Evolutionary conservation across 2,888 invertebrate species (phyloP), one percentile per base, ranked within the genome.

Genomic region (Drepanosiphum platanoidis): DNA sequence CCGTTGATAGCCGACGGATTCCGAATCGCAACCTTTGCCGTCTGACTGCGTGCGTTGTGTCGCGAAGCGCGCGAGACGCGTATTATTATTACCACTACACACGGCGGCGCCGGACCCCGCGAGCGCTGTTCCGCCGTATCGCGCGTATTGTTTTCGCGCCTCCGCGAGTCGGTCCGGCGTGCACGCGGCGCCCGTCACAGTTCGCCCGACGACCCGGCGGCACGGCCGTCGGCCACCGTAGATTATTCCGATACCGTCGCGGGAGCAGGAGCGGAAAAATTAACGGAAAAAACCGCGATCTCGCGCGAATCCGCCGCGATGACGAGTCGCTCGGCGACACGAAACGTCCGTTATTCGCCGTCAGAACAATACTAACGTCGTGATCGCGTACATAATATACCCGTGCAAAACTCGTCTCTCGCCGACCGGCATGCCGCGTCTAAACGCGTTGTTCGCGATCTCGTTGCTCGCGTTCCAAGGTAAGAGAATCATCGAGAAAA

Each of bases 131-230:
- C n/a, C 78, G 42, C 78, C 52, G 52, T 75, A 30, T 11, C 52
- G 70, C 70, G 80, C 27, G 32, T 46, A 70, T 70, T 80, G 80
- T 80, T 58, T 80, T 80, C 79, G 79, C 68, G 79, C 68, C 79
- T 52, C 27, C 30, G 80, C 52, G 58, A 80, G 70, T 80, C 46
- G 46, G 15, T 70, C 80, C 80, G 80, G 80, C 3, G 80, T 34
- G 68, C 80, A 36, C 68, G n/a, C n/a, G n/a, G n/a, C n/a, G n/a
- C n/a, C n/a, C n/a, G n/a, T n/a, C n/a, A n/a, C n/a, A n/a, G n/a
- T n/a, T n/a, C n/a, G n/a, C n/a, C n/a, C n/a, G n/a, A n/a, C n/a
- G n/a, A n/a, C n/a, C n/a, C n/a, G 46, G n/a, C 22, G 22, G 1
- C 58, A n/a, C 27, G n/a, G 61, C 7, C 61, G 70, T 80, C 52